These are phyloP conservation scores for Etheostoma perlongum DNA, from an alignment of 2,797 vertebrate species.

Conservation along the genomic window DNA sequence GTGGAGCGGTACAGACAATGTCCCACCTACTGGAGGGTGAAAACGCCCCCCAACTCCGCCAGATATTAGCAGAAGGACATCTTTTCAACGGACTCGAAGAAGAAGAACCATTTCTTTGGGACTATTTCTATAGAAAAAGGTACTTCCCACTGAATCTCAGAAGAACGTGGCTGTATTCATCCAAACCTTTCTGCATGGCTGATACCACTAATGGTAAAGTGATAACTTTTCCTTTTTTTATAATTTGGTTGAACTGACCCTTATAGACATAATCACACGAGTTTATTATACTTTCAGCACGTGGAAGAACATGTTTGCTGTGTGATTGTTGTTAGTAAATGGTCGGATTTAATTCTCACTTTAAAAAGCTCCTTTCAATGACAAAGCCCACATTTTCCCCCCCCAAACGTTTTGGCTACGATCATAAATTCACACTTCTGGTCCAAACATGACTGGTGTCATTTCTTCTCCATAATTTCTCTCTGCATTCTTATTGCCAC, in stretches of 20 bases:
- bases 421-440: constrained; percentile 3
- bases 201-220: background rate
- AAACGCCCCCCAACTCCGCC: too few relatives aligned
- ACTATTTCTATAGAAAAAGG: background rate
- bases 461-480: background rate
- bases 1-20: too few relatives aligned
- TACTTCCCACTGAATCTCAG: background rate
- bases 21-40: too few relatives aligned
- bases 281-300: background rate
- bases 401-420: background rate
- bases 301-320: background rate
- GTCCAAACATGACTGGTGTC: background rate
- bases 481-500: background rate
- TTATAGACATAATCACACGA: background rate
- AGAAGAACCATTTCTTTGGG: background rate
- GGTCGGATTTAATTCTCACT: background rate
- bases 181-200: background rate
- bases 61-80: too few relatives aligned
- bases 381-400: too few relatives aligned
- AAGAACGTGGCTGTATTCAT: background rate
- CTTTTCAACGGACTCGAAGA: too few relatives aligned
- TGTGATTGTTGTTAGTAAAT: background rate
- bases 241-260: background rate
- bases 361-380: background rate
- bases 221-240: background rate